A percentile compares a stretch with the other conserved stretches of the same genome.
These are phyloP conservation scores for Cryptops parisi DNA, from an alignment of 2,888 invertebrate genomes.

Conservation along the genomic window DNA sequence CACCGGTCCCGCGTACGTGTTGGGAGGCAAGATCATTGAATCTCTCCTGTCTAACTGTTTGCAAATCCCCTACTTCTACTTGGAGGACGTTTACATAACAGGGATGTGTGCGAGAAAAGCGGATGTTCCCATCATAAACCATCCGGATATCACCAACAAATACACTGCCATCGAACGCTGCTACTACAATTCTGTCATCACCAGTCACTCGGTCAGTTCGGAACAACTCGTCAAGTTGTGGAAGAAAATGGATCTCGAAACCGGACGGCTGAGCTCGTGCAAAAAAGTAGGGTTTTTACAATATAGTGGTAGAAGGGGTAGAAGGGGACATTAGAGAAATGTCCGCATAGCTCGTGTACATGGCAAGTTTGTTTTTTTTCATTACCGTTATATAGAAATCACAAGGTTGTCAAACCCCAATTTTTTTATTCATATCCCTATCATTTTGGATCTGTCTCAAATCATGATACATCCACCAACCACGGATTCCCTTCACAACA, in stretches of 20 bases:
- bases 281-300: no score
- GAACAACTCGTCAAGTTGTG: not conserved
- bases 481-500: no score
- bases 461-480: no score
- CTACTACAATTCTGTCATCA: not conserved
- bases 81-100: constrained; percentile 84
- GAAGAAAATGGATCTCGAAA: not conserved
- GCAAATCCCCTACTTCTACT: constrained; percentile 56
- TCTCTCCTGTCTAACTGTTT: constrained; percentile 54
- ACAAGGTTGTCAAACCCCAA: no score
- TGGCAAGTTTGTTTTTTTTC: no score
- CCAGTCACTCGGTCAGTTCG: not conserved
- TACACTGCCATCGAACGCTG: not conserved
- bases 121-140: not conserved
- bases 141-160: not conserved
- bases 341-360: no score
- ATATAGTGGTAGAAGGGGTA: no score
- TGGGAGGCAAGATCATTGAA: constrained; percentile 56
- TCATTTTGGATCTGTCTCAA: no score
- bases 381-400: no score
- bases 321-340: no score
- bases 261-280: no score
- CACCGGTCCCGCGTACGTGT: constrained; percentile 79
- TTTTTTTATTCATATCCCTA: no score
- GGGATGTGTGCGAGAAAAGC: constrained; percentile 63